Evolutionary conservation across 2,113 vertebrate genomes (phyloP).

Genomic region (Psittacara wagleri): DNA sequence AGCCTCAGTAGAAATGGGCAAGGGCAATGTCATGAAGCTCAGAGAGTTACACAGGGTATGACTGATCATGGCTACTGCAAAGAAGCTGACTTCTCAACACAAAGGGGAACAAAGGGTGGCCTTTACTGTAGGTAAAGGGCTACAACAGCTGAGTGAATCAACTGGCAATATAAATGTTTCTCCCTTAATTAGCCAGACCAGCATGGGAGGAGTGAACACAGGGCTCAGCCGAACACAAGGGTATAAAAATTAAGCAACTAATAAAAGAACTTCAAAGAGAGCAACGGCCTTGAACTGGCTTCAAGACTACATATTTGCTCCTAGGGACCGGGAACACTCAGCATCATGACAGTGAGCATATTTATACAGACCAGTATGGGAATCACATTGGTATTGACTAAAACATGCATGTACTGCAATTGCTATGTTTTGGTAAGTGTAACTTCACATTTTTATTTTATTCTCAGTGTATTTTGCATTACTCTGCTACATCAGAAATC

Average conservation of each 20-base stretch:
- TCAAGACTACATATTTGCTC: background rate
- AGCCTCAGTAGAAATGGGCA: background rate
- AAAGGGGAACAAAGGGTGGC: background rate
- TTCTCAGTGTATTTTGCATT: background rate
- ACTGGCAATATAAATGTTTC: background rate
- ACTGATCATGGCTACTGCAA: background rate
- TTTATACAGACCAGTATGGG: background rate
- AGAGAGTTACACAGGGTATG: background rate
- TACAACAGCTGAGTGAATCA: background rate
- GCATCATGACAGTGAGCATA: fast-evolving
- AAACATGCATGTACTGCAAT: background rate
- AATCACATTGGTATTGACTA: background rate
- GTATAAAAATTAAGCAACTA: background rate
- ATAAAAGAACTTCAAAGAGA: background rate
- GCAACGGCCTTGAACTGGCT: background rate
- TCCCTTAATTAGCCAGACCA: background rate
- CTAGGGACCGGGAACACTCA: background rate
- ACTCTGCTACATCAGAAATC: background rate
- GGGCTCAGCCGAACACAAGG: background rate
- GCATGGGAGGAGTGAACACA: background rate
- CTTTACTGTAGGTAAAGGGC: background rate
- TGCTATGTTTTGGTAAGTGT: background rate
- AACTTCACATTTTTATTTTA: background rate
- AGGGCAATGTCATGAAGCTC: background rate
- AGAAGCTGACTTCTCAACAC: background rate